A percentile compares a stretch with the other conserved stretches of the same genome.
These are phyloP conservation scores for Cheilosia soror DNA, from an alignment of 2,888 invertebrate genomes.

Conservation along the genomic window DNA sequence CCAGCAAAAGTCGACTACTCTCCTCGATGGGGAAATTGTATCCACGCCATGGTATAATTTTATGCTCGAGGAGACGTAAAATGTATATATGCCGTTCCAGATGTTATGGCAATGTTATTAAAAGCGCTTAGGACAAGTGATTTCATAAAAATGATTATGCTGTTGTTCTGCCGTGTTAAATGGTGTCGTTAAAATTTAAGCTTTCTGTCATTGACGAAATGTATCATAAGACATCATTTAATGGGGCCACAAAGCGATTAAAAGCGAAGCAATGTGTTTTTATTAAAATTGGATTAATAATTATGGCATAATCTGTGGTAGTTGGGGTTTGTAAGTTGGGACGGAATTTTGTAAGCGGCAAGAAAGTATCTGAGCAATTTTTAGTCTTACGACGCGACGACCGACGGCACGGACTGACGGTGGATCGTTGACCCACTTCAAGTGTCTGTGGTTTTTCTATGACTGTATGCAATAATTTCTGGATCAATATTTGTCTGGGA, in stretches of 20 bases:
- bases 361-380: no score
- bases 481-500: no score
- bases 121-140: constrained; percentile 20
- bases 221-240: constrained; percentile 20
- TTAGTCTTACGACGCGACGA: no score
- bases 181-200: constrained; percentile 40
- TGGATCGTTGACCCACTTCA: no score
- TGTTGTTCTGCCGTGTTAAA: constrained; percentile 10
- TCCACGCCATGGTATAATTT: constrained; percentile 13
- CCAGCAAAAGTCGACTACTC: background rate
- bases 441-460: no score
- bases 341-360: no score
- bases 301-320: no score
- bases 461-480: no score
- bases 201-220: constrained; percentile 8
- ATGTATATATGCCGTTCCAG: constrained; percentile 20
- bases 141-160: constrained; percentile 34
- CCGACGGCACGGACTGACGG: no score
- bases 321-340: no score
- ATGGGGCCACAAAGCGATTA: constrained; percentile 41
- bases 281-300: no score
- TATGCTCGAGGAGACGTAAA: background rate
- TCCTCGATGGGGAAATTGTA: background rate
- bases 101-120: constrained; percentile 37
- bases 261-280: constrained; percentile 2